Conservation (phyloP, 2,113 vertebrate genomes). For the Carassius carassius region DNA sequence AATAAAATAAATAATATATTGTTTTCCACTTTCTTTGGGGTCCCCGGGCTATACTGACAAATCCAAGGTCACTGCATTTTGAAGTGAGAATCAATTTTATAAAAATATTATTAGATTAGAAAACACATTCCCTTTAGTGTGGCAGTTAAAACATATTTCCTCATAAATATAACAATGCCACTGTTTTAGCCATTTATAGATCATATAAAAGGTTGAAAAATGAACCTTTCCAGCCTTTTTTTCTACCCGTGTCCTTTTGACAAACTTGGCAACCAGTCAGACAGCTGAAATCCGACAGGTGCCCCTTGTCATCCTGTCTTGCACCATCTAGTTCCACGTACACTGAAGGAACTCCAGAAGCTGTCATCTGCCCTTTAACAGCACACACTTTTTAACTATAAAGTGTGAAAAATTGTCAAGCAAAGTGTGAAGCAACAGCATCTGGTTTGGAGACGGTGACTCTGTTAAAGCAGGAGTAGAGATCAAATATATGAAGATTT, state of each 20-base stretch:
- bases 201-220: neutral
- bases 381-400: neutral
- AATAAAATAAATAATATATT: neutral
- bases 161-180: neutral
- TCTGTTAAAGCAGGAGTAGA: neutral
- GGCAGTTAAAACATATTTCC: neutral
- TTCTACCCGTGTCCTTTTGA: neutral
- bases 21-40: neutral
- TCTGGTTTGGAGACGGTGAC: neutral
- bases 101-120: neutral
- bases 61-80: neutral
- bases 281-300: neutral
- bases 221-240: neutral
- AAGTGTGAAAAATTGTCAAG: slow-evolving; percentile 14
- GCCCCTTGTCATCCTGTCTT: neutral
- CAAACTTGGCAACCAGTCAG: neutral
- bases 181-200: neutral
- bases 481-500: neutral
- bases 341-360: neutral
- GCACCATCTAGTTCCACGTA: neutral
- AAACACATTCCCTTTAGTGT: neutral
- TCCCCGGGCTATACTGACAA: neutral
- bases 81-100: neutral
- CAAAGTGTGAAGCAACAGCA: neutral
- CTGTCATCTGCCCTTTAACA: slow-evolving; percentile 14